Percentiles rank a stretch among this genome's conserved stretches.
Evolutionary conservation across 2,113 vertebrate species (phyloP).

Genomic region (Accipiter cooperii): DNA sequence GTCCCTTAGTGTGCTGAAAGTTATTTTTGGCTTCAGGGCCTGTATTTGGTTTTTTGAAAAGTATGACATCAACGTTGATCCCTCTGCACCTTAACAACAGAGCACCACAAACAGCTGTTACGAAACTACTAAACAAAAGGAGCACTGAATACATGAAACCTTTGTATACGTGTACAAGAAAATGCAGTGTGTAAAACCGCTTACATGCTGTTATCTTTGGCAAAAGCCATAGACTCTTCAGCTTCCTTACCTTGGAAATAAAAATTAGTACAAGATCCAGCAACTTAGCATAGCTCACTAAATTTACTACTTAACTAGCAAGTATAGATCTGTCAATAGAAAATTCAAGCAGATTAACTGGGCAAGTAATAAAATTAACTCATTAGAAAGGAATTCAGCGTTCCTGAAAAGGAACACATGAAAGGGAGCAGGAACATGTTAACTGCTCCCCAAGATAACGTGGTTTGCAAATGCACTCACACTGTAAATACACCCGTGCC

Average conservation of each 20-base stretch:
- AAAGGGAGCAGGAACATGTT: not conserved
- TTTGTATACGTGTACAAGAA: not conserved
- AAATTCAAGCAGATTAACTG: not conserved
- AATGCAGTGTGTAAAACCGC: not conserved
- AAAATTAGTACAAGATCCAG: not conserved
- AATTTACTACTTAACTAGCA: not conserved
- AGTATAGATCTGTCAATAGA: not conserved
- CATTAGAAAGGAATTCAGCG: not conserved
- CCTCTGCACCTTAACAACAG: constrained; percentile 67
- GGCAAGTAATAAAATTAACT: not conserved
- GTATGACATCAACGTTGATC: constrained; percentile 70
- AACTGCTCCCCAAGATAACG: not conserved
- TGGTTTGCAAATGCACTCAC: not conserved
- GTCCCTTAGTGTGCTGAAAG: constrained; percentile 51
- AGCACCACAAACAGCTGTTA: constrained; percentile 24
- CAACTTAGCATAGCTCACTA: not conserved
- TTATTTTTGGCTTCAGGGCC: constrained; percentile 73
- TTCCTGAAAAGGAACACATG: not conserved
- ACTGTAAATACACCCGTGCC: too few relatives aligned
- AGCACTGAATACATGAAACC: not conserved
- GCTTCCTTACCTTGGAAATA: not conserved
- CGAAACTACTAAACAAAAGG: not conserved
- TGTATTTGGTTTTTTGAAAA: constrained; percentile 77
- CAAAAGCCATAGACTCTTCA: not conserved
- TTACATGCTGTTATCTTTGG: not conserved